Evolutionary conservation across 2,888 invertebrate species (phyloP).

Genomic region (Drosophila acutilabella): DNA sequence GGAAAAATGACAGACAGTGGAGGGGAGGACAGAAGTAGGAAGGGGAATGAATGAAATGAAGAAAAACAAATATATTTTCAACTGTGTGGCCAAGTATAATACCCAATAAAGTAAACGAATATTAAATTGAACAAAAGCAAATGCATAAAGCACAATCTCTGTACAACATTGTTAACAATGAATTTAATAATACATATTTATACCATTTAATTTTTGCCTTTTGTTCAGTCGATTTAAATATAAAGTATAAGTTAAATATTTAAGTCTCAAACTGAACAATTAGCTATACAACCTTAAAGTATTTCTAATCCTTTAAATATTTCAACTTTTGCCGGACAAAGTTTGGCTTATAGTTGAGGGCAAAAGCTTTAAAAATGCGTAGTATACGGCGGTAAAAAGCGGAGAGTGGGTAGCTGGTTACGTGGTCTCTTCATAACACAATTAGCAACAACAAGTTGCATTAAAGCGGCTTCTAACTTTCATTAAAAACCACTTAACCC

Average conservation of each 20-base stretch:
- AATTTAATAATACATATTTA: constrained; percentile 2
- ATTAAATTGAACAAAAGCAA: constrained; percentile 40
- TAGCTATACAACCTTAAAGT: constrained; percentile 38
- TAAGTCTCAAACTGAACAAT: constrained; percentile 27
- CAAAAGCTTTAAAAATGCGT: constrained; percentile 38
- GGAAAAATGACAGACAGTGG: constrained; percentile 8
- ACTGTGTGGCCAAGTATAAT: constrained; percentile 26
- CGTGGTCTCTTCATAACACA: constrained; percentile 60
- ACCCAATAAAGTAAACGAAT: constrained; percentile 45
- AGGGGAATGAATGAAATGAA: not conserved
- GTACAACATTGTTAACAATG: constrained; percentile 4
- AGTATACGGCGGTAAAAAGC: not conserved
- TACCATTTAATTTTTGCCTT: not conserved
- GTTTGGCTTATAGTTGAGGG: constrained; percentile 23
- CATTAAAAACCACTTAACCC: constrained; percentile 81
- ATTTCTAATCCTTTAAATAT: constrained; percentile 40
- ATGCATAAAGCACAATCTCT: constrained; percentile 8
- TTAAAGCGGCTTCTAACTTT: constrained; percentile 79
- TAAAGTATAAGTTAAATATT: constrained; percentile 17
- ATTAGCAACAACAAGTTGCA: constrained; percentile 78
- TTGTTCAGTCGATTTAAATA: not conserved
- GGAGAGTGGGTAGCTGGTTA: constrained; percentile 25
- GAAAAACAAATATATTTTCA: constrained; percentile 37
- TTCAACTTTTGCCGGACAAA: constrained; percentile 30
- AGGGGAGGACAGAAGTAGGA: not conserved